Conservation (phyloP, 2,888 invertebrate species). For the Troides helena region DNA sequence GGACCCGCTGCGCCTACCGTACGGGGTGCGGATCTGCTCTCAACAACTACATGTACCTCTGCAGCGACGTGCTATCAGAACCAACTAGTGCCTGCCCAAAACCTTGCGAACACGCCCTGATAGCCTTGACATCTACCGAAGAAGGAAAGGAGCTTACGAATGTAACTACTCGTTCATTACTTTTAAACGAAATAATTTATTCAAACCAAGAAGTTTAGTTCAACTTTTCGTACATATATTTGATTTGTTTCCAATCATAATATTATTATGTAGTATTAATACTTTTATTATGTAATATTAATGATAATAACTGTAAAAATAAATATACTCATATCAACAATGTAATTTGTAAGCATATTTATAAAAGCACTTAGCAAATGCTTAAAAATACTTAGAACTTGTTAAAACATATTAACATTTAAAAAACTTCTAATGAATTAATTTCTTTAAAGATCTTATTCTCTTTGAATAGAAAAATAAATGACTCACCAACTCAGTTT, state of each 20-base stretch:
- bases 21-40: slow-evolving; percentile 88
- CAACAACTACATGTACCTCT: slow-evolving; percentile 87
- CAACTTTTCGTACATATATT: neutral
- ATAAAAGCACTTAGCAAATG: too few relatives aligned
- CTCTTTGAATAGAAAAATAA: too few relatives aligned
- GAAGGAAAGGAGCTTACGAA: slow-evolving; percentile 89
- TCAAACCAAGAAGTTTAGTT: neutral
- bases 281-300: neutral
- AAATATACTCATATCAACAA: too few relatives aligned
- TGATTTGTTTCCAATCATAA: neutral
- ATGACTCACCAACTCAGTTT: too few relatives aligned
- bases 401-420: too few relatives aligned
- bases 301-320: neutral
- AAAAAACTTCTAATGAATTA: too few relatives aligned
- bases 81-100: slow-evolving; percentile 82
- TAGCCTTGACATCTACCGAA: slow-evolving; percentile 88
- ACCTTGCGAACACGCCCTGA: slow-evolving; percentile 87
- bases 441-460: too few relatives aligned
- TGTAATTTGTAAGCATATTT: too few relatives aligned
- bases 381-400: too few relatives aligned
- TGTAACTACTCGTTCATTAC: slow-evolving; percentile 70
- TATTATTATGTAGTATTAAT: too few relatives aligned
- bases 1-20: slow-evolving; percentile 86
- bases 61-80: slow-evolving; percentile 84
- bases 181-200: neutral